Evolutionary conservation across 2,888 invertebrate genomes (phyloP), one percentile per base, ranked within the genome.

Genomic region (Rugalucina vietnamica): DNA sequence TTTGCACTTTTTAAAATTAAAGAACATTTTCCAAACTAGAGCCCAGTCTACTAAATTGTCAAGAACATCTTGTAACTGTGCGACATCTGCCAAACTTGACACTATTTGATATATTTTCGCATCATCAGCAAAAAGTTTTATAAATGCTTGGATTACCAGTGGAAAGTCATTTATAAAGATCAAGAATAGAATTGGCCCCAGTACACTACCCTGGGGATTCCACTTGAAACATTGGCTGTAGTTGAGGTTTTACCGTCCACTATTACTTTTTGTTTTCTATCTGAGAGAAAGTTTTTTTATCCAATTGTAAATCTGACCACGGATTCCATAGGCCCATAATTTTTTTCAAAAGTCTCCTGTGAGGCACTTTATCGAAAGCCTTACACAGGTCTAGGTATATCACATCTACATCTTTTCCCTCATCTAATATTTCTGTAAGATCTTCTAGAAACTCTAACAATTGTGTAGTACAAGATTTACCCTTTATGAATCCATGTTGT

Each of bases 101-200:
- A 43, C 43, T 43, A 12, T 43, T 18, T 18, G 10, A 60, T 76
- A 57, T 3, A 76, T 10, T n/a, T 76, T 76, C 18, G 76, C 36
- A 36, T 76, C 76, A 76, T 76, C 76, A 8, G 76, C 76, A 49
- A 76, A 76, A 36, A 76, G 8, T n/a, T 76, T 76, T 21, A 76
- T 34, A 10, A n/a, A 36, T 4, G n/a, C 12, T 3, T 76, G 32
- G 27, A 76, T n/a, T n/a, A 27, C 3, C 2, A 54, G n/a, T 75
- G 54, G 24, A n/a, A 54, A 5, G 29, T 73, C 73, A 49, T 73
- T 73, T 32, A 73, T 29, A 29, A 49, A 73, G 10, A 73, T 14
- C 21, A 50, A 12, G 54, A 75, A 75, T 49, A 69, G 36, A 14
- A 75, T 36, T 21, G 75, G 54, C 24, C 54, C 75, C 12, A 75